These are phyloP conservation scores for Notothenia coriiceps DNA, from an alignment of 2,113 vertebrate genomes.

Conservation along the genomic window DNA sequence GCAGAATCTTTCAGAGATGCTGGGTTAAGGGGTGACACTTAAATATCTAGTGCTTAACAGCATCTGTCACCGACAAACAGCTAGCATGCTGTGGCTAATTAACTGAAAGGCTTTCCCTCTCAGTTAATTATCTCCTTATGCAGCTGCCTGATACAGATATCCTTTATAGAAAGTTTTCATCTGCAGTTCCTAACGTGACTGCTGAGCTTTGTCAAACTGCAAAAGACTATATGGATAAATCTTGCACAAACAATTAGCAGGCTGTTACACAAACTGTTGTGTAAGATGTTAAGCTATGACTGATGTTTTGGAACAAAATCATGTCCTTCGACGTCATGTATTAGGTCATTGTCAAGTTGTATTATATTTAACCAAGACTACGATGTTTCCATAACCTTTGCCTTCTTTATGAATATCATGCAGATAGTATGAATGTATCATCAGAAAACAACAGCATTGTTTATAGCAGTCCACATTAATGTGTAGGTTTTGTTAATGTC, in stretches of 20 bases:
- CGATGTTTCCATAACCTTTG: neutral
- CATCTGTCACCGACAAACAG: slow-evolving; percentile 14
- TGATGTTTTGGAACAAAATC: neutral
- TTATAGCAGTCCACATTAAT: neutral
- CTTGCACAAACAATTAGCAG: neutral
- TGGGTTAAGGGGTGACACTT: slow-evolving; percentile 6
- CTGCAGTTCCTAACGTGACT: neutral
- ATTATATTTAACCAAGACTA: neutral
- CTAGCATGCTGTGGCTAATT: slow-evolving; percentile 31
- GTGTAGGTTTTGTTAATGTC: neutral
- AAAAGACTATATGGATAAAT: neutral
- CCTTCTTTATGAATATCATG: neutral
- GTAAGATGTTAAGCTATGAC: neutral
- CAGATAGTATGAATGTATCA: neutral
- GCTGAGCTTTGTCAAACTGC: slow-evolving; percentile 4
- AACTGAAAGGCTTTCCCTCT: slow-evolving; percentile 21
- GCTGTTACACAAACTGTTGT: neutral
- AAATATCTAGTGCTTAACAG: slow-evolving; percentile 19
- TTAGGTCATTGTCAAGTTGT: neutral
- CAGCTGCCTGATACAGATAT: slow-evolving; percentile 1
- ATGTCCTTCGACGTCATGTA: neutral
- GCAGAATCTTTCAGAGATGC: neutral
- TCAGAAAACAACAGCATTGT: neutral
- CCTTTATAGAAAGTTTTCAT: slow-evolving; percentile 9
- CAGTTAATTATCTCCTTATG: slow-evolving; percentile 10